A percentile compares a stretch with the other conserved stretches of the same genome.
Evolutionary conservation across 2,888 invertebrate genomes (phyloP).

Genomic region (Drosophila kanekoi): DNA sequence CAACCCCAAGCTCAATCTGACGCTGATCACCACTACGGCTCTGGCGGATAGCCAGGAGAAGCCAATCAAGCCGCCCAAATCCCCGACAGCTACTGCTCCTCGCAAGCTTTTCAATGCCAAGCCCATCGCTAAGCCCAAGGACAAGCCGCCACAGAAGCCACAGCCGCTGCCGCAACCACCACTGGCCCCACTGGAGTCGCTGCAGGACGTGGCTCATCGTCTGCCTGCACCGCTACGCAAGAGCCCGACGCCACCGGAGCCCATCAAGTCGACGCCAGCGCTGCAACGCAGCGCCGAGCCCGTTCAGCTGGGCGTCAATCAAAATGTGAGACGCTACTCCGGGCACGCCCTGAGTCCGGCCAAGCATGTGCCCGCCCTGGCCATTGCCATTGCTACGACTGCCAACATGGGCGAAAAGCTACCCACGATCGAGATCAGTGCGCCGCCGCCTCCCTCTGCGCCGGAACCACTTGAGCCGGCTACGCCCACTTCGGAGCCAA

Average conservation of each 20-base stretch:
- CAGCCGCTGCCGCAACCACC: constrained; percentile 61
- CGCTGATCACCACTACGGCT: constrained; percentile 60
- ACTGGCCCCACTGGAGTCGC: constrained; percentile 2
- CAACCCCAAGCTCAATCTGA: constrained; percentile 63
- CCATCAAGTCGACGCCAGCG: constrained; percentile 75
- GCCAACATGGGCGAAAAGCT: constrained; percentile 57
- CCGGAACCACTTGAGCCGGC: constrained; percentile 14
- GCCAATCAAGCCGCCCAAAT: constrained; percentile 31
- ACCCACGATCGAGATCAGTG: constrained; percentile 82
- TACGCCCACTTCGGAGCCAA: constrained; percentile 28
- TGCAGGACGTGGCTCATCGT: constrained; percentile 38
- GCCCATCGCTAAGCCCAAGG: constrained; percentile 27
- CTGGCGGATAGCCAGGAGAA: constrained; percentile 41
- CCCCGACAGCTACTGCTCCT: constrained; percentile 34
- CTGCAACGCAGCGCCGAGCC: constrained; percentile 83
- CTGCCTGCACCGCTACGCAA: constrained; percentile 43
- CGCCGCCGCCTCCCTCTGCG: constrained; percentile 55
- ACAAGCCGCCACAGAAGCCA: constrained; percentile 60
- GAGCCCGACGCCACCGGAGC: constrained; percentile 73
- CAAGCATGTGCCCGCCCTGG: constrained; percentile 75
- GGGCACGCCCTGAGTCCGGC: constrained; percentile 73
- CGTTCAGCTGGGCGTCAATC: constrained; percentile 75
- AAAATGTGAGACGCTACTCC: constrained; percentile 76
- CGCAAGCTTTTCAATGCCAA: constrained; percentile 50
- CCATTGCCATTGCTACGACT: constrained; percentile 78